Base-by-base conservation (phyloP, 2,888 invertebrate genomes). In the Melieria picta region DNA sequence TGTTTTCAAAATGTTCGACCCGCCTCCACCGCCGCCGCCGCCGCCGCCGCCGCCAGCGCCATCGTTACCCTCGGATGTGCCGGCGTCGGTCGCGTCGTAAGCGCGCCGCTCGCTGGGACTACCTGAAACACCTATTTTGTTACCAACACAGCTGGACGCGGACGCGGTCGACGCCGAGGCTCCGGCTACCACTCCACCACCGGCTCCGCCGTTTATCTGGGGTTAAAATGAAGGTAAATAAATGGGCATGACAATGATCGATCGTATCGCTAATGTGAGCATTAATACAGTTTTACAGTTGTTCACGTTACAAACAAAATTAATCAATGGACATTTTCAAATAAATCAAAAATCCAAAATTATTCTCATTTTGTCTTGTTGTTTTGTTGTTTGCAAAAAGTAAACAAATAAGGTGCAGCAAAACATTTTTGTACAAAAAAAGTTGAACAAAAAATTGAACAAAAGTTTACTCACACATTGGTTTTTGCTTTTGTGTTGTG, bases 181-280 rank as follows among this genome's bases (percentile, higher is more conserved):
- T 63, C 72, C 72, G 72, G 73, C 70, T 58, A 70, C 60, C 60
- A 75, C 65, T 69, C 30, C 30, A 30, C 30, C 30, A 30, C 74
- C 70, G 73, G 77, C 79, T 72, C 77, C 79, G 80, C 82, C 83
- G 79, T 83, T 84, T 77, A 83, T 80, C 83, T 83, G 82, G 76
- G 79, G 64, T 77, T 76, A 75, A 77, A 77, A 77, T 80, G 79
- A 79, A 80, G 79, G 79, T 77, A 82, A 82, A 80, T 79, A 83
- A 78, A 82, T 80, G 81, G 80, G 79, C 79, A 83, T 82, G 78
- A 81, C 79, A 80, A 78, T 81, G 80, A 79, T 11, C 30, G 55
- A 48, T 13, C 42, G 30, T 68, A 30, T 68, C 10, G 48, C 16
- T 67, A 58, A 67, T 48, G 42, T 7, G 16, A 47, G 16, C 48